These are phyloP conservation scores for Megathymus violae DNA, from an alignment of 1,140 invertebrate species.

Conservation along the genomic window DNA sequence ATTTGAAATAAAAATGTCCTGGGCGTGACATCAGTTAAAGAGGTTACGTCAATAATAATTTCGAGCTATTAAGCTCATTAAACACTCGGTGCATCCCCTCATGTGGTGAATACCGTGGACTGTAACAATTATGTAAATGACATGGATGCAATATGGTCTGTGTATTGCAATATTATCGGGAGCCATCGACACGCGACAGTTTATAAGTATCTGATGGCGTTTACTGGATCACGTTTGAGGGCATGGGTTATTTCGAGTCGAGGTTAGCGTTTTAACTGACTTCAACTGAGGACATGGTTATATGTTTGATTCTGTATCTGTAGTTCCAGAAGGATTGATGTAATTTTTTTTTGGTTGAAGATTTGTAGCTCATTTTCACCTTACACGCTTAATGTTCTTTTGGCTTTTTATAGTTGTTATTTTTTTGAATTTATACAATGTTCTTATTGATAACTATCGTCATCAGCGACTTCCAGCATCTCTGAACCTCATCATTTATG, in stretches of 20 bases:
- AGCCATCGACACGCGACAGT: slow-evolving; percentile 73
- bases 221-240: not conserved
- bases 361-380: too few relatives aligned
- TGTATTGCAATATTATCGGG: slow-evolving; percentile 67
- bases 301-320: too few relatives aligned
- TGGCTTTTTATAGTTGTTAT: too few relatives aligned
- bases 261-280: too few relatives aligned
- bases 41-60: slow-evolving; percentile 35
- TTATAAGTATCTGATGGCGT: slow-evolving; percentile 36
- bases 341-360: too few relatives aligned
- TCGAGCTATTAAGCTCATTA: slow-evolving; percentile 54
- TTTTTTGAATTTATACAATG: too few relatives aligned
- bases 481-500: too few relatives aligned
- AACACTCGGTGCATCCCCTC: slow-evolving; percentile 47
- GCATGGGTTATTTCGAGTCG: slow-evolving; percentile 9
- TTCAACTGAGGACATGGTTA: too few relatives aligned
- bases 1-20: slow-evolving; percentile 15
- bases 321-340: too few relatives aligned
- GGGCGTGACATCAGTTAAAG: slow-evolving; percentile 24
- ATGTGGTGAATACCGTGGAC: slow-evolving; percentile 41
- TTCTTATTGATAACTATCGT: too few relatives aligned
- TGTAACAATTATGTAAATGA: slow-evolving; percentile 79
- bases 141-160: slow-evolving; percentile 76
- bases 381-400: too few relatives aligned
- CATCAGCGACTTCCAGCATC: too few relatives aligned